phyloP scores from a whole-genome alignment of 1,140 invertebrate species.

The Tetramorium simillimum region DNA sequence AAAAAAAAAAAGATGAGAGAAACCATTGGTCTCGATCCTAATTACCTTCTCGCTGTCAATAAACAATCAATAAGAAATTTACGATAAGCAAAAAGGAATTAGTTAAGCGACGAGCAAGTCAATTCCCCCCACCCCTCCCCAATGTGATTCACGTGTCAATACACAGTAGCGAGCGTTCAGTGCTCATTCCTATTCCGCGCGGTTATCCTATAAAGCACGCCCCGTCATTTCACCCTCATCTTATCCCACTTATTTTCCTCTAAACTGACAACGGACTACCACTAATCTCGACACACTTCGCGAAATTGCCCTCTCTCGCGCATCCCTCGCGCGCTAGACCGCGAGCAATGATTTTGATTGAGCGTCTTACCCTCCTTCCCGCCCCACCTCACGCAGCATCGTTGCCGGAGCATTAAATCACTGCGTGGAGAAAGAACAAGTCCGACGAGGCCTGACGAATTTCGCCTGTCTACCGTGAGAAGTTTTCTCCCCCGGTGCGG shows the following conservation, averaged over 20 bases:
- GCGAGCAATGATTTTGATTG: slow-evolving; percentile 74
- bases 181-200: slow-evolving; percentile 65
- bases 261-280: slow-evolving; percentile 69
- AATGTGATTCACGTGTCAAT: slow-evolving; percentile 42
- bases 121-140: background rate
- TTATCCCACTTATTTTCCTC: slow-evolving; percentile 71
- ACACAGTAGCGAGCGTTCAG: slow-evolving; percentile 11
- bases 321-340: slow-evolving; percentile 51
- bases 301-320: slow-evolving; percentile 61
- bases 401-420: slow-evolving; percentile 68
- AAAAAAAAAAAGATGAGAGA: background rate
- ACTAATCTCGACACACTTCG: slow-evolving; percentile 69
- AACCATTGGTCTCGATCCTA: background rate
- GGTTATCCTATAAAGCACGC: slow-evolving; percentile 67
- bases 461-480: slow-evolving; percentile 35
- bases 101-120: slow-evolving; percentile 25
- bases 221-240: slow-evolving; percentile 62
- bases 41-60: background rate
- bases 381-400: background rate
- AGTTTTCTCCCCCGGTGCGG: slow-evolving; percentile 35
- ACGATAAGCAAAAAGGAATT: background rate
- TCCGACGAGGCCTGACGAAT: slow-evolving; percentile 28
- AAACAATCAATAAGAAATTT: slow-evolving; percentile 36
- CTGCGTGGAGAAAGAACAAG: slow-evolving; percentile 19
- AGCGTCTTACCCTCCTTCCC: slow-evolving; percentile 29